A percentile compares a stretch with the other conserved stretches of the same genome.
These are phyloP conservation scores for Bilobella aurantiaca DNA, from an alignment of 1,140 invertebrate species.

Conservation along the genomic window DNA sequence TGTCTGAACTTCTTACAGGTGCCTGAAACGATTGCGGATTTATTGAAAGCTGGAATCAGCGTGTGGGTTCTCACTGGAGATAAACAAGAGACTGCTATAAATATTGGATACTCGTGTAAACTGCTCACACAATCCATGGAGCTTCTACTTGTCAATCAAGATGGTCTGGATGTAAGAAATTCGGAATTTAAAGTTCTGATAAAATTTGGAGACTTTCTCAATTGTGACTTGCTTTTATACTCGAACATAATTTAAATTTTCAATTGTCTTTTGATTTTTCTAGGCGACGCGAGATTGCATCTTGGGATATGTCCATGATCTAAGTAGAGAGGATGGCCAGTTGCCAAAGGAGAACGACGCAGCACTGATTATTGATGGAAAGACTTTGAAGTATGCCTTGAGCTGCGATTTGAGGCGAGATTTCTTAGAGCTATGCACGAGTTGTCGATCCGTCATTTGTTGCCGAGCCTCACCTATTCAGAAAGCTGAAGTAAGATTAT, in stretches of 20 bases:
- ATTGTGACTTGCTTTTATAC: too few relatives aligned
- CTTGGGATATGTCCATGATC: conserved; percentile 54
- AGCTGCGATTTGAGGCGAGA: conserved; percentile 81
- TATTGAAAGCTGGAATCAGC: conserved; percentile 83
- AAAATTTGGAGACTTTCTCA: too few relatives aligned
- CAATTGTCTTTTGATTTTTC: conserved; percentile 8
- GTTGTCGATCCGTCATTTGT: conserved; percentile 91
- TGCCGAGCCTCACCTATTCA: conserved; percentile 97
- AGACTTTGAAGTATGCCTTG: conserved; percentile 88
- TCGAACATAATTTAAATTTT: too few relatives aligned
- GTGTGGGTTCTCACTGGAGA: conserved; percentile 98
- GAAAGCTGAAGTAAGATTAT: conserved; percentile 74
- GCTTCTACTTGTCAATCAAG: conserved; percentile 84
- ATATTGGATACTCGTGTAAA: conserved; percentile 92
- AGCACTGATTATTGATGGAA: conserved; percentile 78
- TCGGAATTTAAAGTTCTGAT: neutral
- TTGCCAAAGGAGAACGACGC: conserved; percentile 67
- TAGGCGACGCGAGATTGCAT: conserved; percentile 45
- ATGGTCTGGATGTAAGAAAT: conserved; percentile 74
- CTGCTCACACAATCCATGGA: conserved; percentile 76
- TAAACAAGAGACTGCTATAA: conserved; percentile 98
- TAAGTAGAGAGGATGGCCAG: conserved; percentile 42
- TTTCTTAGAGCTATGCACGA: conserved; percentile 84
- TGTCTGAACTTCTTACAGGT: conserved; percentile 46
- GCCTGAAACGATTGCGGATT: conserved; percentile 78